Conservation (phyloP, 1,140 invertebrate genomes). For the Potamilus streckersoni region DNA sequence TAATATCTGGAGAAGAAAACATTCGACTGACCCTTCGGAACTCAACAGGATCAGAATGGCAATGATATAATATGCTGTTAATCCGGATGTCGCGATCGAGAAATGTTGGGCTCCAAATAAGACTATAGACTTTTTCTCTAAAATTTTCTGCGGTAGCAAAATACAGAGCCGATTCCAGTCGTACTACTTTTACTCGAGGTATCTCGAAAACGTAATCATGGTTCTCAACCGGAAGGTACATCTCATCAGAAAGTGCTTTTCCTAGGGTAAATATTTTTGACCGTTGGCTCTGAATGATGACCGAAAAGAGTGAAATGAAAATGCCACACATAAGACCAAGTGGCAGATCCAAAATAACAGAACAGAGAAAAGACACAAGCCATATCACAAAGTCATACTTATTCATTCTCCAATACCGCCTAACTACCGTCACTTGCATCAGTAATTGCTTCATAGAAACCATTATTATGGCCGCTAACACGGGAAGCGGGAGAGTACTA, state of each 20-base stretch:
- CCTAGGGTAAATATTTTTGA: conserved; percentile 29
- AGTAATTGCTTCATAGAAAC: conserved; percentile 58
- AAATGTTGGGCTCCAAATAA: conserved; percentile 7
- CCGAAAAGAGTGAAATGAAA: conserved; percentile 37
- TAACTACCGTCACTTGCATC: conserved; percentile 78
- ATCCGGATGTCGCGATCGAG: no score
- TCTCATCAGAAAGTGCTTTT: conserved; percentile 28
- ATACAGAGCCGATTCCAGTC: conserved; percentile 57
- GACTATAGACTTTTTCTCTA: conserved; percentile 41
- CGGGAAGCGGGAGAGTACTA: conserved; percentile 61
- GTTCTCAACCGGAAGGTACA: conserved; percentile 19
- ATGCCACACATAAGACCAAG: conserved; percentile 51
- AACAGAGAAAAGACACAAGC: conserved; percentile 38
- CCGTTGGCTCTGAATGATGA: conserved; percentile 46
- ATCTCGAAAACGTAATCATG: conserved; percentile 70
- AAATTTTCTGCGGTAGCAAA: conserved; percentile 63
- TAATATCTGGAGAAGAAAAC: no score
- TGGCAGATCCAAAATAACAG: conserved; percentile 45
- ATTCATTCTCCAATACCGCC: conserved; percentile 43
- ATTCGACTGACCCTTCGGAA: no score
- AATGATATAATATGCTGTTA: no score
- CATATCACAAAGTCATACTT: conserved; percentile 54
- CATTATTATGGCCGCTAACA: conserved; percentile 59
- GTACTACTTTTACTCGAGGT: conserved; percentile 66
- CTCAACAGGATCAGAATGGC: no score